Percentiles rank a stretch among this genome's conserved stretches.
Conservation (phyloP, 2,113 vertebrate genomes). For the Chroicocephalus ridibundus region DNA sequence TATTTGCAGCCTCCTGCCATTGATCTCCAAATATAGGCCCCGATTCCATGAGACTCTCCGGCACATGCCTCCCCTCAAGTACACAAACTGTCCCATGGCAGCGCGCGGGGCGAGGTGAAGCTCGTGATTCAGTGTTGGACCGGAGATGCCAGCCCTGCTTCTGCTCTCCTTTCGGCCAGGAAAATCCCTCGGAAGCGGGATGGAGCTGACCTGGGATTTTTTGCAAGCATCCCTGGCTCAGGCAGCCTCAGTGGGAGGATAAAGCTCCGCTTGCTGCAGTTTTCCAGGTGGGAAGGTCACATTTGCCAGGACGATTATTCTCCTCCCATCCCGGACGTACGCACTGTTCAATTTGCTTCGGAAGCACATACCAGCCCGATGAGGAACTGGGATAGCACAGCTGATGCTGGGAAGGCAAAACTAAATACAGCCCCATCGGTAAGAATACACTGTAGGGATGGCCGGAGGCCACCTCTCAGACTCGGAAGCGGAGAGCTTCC, state of each 20-base stretch:
- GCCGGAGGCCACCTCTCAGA: neutral
- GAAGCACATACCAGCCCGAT: fast-evolving
- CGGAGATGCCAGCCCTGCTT: neutral
- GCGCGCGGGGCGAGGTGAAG: fast-evolving
- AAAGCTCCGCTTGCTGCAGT: neutral
- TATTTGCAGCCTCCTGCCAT: neutral
- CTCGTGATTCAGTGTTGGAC: neutral
- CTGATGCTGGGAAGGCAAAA: neutral
- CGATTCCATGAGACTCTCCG: too few species aligned
- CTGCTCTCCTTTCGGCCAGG: neutral
- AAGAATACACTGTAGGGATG: fast-evolving
- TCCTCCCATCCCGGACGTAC: neutral
- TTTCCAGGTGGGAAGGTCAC: neutral
- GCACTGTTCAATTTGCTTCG: neutral
- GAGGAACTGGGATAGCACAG: neutral
- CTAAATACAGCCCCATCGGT: neutral
- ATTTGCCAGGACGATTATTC: neutral
- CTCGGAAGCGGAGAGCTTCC: neutral
- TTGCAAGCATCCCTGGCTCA: neutral
- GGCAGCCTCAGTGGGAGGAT: neutral
- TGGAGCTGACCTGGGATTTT: neutral
- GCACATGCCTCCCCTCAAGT: neutral
- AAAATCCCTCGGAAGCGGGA: neutral
- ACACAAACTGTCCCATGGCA: neutral
- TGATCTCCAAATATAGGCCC: neutral